Conservation (phyloP, 2,888 invertebrate genomes). For the Drosophila macrospina region DNA sequence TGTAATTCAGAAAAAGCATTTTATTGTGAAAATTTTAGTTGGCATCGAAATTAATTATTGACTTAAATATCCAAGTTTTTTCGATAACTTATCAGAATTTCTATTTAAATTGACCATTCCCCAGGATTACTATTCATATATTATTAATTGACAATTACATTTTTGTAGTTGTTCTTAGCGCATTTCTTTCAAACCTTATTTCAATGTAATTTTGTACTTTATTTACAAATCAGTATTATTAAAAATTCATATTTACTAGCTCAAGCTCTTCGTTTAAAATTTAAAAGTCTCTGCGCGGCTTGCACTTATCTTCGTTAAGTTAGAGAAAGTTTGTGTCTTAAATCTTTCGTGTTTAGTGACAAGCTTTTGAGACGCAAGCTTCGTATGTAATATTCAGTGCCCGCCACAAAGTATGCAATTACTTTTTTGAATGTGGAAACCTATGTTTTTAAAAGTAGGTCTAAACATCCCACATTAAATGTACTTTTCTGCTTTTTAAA, state of each 20-base stretch:
- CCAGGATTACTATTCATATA: no score
- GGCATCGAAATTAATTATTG: no score
- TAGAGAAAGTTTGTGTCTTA: slow-evolving; percentile 65
- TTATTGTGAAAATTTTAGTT: no score
- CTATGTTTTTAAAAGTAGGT: no score
- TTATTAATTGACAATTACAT: no score
- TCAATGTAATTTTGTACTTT: no score
- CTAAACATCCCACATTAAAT: no score
- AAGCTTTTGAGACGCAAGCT: slow-evolving; percentile 1
- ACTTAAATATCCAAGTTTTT: background rate
- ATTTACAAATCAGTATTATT: background rate
- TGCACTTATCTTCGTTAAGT: slow-evolving; percentile 29
- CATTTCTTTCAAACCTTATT: no score
- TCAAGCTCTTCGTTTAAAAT: background rate
- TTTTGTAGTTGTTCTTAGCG: no score
- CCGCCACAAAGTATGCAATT: slow-evolving; percentile 55
- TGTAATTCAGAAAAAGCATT: no score
- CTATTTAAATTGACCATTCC: background rate
- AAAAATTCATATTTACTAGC: no score
- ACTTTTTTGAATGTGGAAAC: background rate
- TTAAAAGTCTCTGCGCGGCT: slow-evolving; percentile 27
- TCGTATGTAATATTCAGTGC: fast-evolving
- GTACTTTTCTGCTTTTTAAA: no score
- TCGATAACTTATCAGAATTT: background rate
- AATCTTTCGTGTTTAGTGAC: slow-evolving; percentile 59